A percentile compares a stretch with the other conserved stretches of the same genome.
Evolutionary conservation across 2,797 vertebrate species (phyloP).

Genomic region (Manis pentadactyla): DNA sequence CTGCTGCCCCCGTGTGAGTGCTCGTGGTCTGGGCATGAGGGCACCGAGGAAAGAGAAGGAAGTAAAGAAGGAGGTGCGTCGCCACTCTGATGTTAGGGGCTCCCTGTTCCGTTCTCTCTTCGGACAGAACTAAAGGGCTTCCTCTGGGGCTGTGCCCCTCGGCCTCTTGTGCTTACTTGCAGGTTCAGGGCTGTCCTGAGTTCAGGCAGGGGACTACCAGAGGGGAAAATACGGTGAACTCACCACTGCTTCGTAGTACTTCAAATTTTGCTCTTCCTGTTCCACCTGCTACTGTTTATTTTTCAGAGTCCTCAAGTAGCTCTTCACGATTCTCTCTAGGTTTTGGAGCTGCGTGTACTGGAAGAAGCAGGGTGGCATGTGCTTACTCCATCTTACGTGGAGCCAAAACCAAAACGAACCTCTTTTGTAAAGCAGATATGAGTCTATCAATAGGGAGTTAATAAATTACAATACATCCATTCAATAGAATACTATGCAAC

Average conservation of each 20-base stretch:
- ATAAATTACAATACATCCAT: background rate
- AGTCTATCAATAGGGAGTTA: background rate
- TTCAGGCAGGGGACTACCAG: background rate
- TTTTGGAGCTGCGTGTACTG: background rate
- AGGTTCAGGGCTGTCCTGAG: background rate
- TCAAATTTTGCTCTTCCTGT: background rate
- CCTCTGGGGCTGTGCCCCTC: background rate
- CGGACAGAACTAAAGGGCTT: background rate
- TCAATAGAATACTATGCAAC: background rate
- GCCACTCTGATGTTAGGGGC: background rate
- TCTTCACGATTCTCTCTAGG: background rate
- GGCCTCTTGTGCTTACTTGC: background rate
- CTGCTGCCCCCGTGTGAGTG: background rate
- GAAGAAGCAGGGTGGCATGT: background rate
- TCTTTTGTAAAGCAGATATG: background rate
- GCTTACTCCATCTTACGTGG: background rate
- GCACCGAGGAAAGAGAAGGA: background rate
- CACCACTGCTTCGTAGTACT: background rate
- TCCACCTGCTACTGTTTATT: background rate
- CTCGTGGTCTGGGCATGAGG: background rate
- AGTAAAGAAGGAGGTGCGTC: background rate
- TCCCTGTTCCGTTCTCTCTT: background rate
- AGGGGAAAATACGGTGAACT: background rate
- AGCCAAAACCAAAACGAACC: background rate
- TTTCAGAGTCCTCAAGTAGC: background rate